Conservation (phyloP, 2,888 invertebrate genomes). For the Drosophila falleni region DNA sequence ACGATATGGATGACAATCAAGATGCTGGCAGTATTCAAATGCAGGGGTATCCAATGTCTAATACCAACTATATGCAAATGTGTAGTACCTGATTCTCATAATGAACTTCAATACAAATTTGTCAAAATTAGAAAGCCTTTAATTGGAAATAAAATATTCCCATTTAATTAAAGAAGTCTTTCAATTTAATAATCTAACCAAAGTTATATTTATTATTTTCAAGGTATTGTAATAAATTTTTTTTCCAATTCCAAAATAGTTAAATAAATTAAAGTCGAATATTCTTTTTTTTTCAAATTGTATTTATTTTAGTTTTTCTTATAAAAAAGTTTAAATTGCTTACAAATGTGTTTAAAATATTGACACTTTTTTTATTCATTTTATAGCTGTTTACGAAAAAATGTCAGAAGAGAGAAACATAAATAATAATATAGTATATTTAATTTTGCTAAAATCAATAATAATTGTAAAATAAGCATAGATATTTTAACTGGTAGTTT, state of each 20-base stretch:
- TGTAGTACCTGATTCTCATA: background rate
- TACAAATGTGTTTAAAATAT: slow-evolving; percentile 56
- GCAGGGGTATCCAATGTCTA: background rate
- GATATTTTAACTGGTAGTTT: slow-evolving; percentile 26
- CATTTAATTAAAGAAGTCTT: background rate
- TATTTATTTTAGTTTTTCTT: slow-evolving; percentile 72
- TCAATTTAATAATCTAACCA: background rate
- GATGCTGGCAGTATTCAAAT: background rate
- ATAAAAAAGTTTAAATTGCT: slow-evolving; percentile 65
- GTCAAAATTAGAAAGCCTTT: background rate
- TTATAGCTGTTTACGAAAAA: slow-evolving; percentile 43
- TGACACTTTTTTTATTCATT: slow-evolving; percentile 59
- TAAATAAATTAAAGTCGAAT: background rate
- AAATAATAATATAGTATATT: slow-evolving; percentile 46
- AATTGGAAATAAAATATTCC: background rate
- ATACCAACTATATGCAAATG: slow-evolving; percentile 2
- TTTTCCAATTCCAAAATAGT: too few relatives aligned
- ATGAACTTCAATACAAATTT: background rate
- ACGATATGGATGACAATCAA: background rate
- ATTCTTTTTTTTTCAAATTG: slow-evolving; percentile 70
- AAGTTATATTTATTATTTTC: too few relatives aligned
- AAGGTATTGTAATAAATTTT: too few relatives aligned
- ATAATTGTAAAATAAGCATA: slow-evolving; percentile 65
- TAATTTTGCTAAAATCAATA: slow-evolving; percentile 75
- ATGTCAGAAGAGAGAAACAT: slow-evolving; percentile 41